Conservation (phyloP, 2,113 vertebrate species). For the Channa maculata region DNA sequence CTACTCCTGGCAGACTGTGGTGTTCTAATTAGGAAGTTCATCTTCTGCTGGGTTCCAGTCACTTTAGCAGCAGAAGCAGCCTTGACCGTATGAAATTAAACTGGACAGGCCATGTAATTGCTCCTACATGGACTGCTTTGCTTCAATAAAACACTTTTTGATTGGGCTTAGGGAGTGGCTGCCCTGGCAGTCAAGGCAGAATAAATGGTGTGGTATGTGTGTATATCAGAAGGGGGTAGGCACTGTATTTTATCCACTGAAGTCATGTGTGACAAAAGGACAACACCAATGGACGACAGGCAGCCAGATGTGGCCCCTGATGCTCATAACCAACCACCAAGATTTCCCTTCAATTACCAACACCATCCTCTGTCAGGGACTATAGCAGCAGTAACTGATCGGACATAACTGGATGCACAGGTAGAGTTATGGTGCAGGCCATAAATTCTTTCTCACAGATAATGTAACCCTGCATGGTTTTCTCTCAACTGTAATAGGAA, state of each 20-base stretch:
- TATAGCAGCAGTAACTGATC: conserved; percentile 27
- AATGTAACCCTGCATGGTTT: no score
- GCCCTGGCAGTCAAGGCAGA: conserved; percentile 22
- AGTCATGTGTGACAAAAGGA: conserved; percentile 8
- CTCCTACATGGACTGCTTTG: conserved; percentile 49
- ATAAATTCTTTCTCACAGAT: no score
- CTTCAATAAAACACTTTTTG: conserved; percentile 47
- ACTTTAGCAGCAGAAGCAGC: conserved; percentile 2
- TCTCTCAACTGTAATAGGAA: no score
- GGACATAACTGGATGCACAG: conserved; percentile 40
- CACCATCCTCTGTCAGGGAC: background rate
- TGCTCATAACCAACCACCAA: background rate
- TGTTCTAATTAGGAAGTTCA: background rate
- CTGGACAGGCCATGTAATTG: conserved; percentile 54
- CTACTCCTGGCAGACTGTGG: background rate
- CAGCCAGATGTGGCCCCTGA: conserved; percentile 46
- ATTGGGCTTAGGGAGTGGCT: conserved; percentile 40
- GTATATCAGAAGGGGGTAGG: no score
- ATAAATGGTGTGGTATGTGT: conserved; percentile 5
- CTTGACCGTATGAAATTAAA: conserved; percentile 57
- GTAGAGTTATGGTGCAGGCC: background rate
- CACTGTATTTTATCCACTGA: no score
- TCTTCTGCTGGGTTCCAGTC: background rate
- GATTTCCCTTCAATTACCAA: no score
- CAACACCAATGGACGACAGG: conserved; percentile 22